These are phyloP conservation scores for Aleiodes sp. DNA, from an alignment of 1,140 invertebrate species.

Conservation along the genomic window DNA sequence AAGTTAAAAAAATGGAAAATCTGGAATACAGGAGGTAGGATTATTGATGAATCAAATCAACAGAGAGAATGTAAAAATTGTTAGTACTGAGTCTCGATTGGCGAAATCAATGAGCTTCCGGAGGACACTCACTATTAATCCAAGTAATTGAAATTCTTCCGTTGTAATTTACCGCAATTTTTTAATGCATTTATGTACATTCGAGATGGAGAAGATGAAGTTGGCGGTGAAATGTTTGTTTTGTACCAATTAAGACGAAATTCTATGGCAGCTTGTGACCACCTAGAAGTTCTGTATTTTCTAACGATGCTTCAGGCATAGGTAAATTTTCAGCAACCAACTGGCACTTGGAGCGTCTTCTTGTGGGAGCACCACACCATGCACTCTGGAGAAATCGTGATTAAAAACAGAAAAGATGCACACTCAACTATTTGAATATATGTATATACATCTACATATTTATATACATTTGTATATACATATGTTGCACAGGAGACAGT, in stretches of 20 bases:
- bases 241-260: conserved; percentile 22
- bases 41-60: too few species aligned
- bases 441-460: background rate
- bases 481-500: conserved; percentile 22
- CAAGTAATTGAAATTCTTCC: too few species aligned
- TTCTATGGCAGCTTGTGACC: background rate
- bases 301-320: conserved; percentile 8
- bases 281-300: background rate
- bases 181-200: too few species aligned
- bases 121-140: too few species aligned
- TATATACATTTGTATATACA: too few species aligned
- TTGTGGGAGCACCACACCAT: background rate
- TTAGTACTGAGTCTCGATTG: too few species aligned
- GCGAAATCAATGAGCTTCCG: too few species aligned
- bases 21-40: too few species aligned
- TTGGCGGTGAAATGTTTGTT: conserved; percentile 15
- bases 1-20: background rate
- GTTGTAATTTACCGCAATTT: too few species aligned
- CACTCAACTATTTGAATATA: too few species aligned
- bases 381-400: background rate
- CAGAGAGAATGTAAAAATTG: too few species aligned
- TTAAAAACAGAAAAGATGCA: background rate
- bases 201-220: too few species aligned
- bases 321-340: conserved; percentile 3
- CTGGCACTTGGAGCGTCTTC: background rate